These are phyloP conservation scores for Caenorhabditis brenneri DNA, from an alignment of 1,140 invertebrate species.

Conservation along the genomic window DNA sequence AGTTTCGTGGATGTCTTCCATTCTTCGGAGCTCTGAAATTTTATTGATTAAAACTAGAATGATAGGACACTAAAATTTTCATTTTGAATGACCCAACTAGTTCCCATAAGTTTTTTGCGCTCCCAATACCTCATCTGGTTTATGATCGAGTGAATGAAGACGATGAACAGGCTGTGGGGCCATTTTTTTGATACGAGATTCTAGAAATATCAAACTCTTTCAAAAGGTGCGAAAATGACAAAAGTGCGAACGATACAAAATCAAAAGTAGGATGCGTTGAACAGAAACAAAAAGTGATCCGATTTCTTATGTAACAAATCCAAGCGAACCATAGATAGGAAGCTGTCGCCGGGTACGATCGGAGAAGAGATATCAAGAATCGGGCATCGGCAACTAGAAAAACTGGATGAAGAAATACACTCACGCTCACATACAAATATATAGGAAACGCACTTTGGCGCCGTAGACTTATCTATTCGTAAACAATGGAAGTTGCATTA, in stretches of 20 bases:
- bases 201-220: not conserved
- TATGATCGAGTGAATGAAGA: slow-evolving; percentile 18
- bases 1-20: slow-evolving; percentile 69
- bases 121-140: not conserved
- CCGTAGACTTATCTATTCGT: not conserved
- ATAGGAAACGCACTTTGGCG: not conserved
- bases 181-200: not conserved
- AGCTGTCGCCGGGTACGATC: slow-evolving; percentile 31
- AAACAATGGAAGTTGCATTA: not conserved
- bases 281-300: slow-evolving; percentile 8
- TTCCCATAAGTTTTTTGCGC: not conserved
- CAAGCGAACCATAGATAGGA: not conserved
- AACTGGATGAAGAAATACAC: slow-evolving; percentile 23
- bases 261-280: not conserved
- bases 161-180: slow-evolving; percentile 26
- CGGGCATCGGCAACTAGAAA: slow-evolving; percentile 3
- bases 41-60: not conserved
- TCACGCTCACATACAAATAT: not conserved
- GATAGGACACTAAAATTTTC: not conserved
- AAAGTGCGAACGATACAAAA: not conserved
- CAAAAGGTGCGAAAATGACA: too few relatives aligned
- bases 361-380: not conserved
- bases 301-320: slow-evolving; percentile 27
- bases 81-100: not conserved
- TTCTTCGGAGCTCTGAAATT: slow-evolving; percentile 65